A percentile compares a stretch with the other conserved stretches of the same genome.
Evolutionary conservation across 2,113 vertebrate species (phyloP).

Genomic region (Mesocricetus auratus): DNA sequence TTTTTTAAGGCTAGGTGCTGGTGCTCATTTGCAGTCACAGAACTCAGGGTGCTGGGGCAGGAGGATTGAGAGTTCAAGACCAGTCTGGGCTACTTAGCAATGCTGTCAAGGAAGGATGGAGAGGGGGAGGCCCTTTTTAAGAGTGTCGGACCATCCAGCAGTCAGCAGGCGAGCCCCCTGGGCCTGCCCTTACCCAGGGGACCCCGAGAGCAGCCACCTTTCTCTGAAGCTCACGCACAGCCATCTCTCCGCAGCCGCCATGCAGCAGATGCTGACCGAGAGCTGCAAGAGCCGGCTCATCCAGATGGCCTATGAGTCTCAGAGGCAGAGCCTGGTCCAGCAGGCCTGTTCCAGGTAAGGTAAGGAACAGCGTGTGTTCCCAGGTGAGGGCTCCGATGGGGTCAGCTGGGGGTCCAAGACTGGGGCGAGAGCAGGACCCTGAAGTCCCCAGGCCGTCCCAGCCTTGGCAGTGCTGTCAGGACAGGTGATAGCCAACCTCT

Average conservation of each 20-base stretch:
- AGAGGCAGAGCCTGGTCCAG: conserved; percentile 90
- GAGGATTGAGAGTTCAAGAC: background rate
- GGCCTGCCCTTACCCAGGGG: background rate
- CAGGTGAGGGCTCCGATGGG: background rate
- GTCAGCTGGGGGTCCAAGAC: background rate
- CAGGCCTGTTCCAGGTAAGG: conserved; percentile 94
- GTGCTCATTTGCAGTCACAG: background rate
- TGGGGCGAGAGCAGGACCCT: background rate
- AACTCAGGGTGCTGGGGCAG: background rate
- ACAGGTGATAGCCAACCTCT: background rate
- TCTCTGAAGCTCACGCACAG: background rate
- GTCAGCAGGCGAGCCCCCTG: background rate
- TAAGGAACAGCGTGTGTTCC: conserved; percentile 3
- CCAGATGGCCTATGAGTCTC: conserved; percentile 91
- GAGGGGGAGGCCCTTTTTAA: background rate
- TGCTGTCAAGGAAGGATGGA: background rate
- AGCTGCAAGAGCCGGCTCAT: conserved; percentile 90
- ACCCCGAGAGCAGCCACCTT: accelerated
- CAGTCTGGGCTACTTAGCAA: background rate
- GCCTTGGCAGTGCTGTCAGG: background rate
- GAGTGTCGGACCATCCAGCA: background rate
- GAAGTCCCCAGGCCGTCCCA: background rate
- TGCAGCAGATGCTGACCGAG: conserved; percentile 97
- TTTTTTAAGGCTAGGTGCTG: background rate
- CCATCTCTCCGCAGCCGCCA: conserved; percentile 89